Percentiles rank a stretch among this genome's conserved stretches.
These are phyloP conservation scores for Thryonomys swinderianus DNA, from an alignment of 2,113 vertebrate genomes.

Conservation along the genomic window DNA sequence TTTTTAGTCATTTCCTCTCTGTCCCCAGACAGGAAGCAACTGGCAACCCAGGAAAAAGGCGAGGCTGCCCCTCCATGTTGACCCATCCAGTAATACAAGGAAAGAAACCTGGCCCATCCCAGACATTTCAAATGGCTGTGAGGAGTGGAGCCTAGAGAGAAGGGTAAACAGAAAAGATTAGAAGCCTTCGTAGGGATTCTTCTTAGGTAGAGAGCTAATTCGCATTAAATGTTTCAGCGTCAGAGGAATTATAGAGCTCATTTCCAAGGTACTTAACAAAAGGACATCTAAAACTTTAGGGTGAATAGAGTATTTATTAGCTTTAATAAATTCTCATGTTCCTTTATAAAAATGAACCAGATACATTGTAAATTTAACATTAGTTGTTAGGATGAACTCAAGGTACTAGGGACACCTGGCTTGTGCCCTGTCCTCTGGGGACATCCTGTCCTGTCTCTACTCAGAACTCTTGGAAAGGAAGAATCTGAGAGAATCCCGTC, in stretches of 20 bases:
- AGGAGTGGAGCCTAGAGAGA: background rate
- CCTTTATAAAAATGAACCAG: background rate
- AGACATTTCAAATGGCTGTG: background rate
- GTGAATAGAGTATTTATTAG: background rate
- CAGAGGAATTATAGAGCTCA: background rate
- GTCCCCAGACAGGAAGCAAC: conserved; percentile 57
- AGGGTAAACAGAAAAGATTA: background rate
- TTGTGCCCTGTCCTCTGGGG: background rate
- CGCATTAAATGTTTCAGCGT: background rate
- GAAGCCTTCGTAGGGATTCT: background rate
- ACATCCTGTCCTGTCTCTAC: background rate
- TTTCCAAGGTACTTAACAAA: background rate
- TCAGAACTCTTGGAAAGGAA: background rate
- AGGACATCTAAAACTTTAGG: background rate
- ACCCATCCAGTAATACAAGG: background rate
- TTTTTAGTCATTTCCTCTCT: conserved; percentile 80
- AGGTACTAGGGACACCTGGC: background rate
- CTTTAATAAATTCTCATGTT: background rate
- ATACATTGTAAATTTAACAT: background rate
- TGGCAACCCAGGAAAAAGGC: background rate
- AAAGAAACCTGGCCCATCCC: background rate
- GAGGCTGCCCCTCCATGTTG: background rate
- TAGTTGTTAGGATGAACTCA: background rate
- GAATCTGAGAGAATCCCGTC: background rate
- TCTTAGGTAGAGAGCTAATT: background rate